Evolutionary conservation across 2,888 invertebrate genomes (phyloP), one percentile per base, ranked within the genome.

Genomic region (Volucella inflata): DNA sequence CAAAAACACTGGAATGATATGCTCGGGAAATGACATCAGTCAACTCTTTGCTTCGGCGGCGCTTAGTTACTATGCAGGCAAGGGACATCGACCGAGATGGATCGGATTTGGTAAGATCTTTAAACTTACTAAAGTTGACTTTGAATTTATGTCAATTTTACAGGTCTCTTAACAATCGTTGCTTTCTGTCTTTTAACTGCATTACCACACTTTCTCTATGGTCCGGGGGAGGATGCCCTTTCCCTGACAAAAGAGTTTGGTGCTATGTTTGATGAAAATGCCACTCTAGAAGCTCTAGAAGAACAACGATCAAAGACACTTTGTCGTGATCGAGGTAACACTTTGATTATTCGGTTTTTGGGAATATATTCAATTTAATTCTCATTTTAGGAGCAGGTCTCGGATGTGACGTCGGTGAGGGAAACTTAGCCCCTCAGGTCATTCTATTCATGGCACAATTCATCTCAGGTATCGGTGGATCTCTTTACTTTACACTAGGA

Each of bases 1-100:
- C 48, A 94, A 94, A 90, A 95, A 95, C 36, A 95, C 95, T 87
- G 95, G 95, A 79, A 93, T 96, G 87, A 95, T 95, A 87, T 94
- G 95, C 59, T 94, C 95, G 79, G 96, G 96, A 38, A 96, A 96
- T 90, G 96, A 96, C 90, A 94, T 96, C 87, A 95, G 95, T 88
- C 95, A 95, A 90, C 92, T 95, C 75, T 92, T 95, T 87, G 94
- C 95, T 40, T 95, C 95, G 2, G 93, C 95, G 16, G 93, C 94
- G 21, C 90, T 96, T 79, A 94, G 95, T 83, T 95, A 95, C 89
- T 95, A 95, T 89, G 95, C 95, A 17, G 95, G 95, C 82, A 93
- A 94, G 89, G 95, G 95, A 50, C 95, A 95, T 91, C 93, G 95
- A 82, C 96, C 96, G 1, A 92, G 95, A 88, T 95, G 95, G 95